Evolutionary conservation across 2,113 vertebrate genomes (phyloP).

Genomic region (Grallaria varia): DNA sequence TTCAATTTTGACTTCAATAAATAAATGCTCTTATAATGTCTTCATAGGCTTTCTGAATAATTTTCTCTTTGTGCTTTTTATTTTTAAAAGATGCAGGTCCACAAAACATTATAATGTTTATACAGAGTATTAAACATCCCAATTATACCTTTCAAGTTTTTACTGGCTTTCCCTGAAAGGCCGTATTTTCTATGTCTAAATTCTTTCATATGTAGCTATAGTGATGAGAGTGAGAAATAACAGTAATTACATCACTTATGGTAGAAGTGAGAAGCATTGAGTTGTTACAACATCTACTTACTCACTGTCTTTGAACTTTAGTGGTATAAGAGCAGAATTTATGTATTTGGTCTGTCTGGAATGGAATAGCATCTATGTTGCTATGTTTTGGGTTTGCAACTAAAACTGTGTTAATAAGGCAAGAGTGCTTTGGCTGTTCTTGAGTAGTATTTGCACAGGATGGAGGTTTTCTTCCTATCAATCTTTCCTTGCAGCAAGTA

Average conservation of each 20-base stretch:
- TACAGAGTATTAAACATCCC: background rate
- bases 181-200: background rate
- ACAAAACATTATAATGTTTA: background rate
- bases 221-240: background rate
- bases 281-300: background rate
- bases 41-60: background rate
- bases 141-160: background rate
- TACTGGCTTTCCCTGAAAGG: background rate
- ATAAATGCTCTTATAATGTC: background rate
- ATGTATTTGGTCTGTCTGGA: background rate
- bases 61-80: background rate
- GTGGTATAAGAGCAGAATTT: background rate
- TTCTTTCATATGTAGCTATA: background rate
- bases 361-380: background rate
- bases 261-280: background rate
- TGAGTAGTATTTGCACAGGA: background rate
- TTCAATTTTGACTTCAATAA: background rate
- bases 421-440: background rate
- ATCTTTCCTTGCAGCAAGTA: background rate
- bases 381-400: background rate
- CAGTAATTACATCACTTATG: background rate
- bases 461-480: background rate
- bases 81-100: background rate
- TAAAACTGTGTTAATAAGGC: background rate
- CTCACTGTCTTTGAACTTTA: background rate